Base-by-base conservation (phyloP, 1,140 invertebrate genomes). In the Brachionus calyciflorus region DNA sequence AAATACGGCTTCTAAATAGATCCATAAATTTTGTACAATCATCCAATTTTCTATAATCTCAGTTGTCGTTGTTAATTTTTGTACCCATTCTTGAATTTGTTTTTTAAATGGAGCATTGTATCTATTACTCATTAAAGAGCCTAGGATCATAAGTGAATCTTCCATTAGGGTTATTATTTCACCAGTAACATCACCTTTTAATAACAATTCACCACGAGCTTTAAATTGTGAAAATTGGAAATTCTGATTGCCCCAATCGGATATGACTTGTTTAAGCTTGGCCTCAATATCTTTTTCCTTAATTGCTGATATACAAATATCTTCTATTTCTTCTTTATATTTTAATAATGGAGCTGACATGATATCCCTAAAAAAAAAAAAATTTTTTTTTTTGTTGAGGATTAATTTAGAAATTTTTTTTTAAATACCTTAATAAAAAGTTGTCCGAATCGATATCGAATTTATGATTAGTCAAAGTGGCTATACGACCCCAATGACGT, bases 211-310 rank as follows among this genome's bases (percentile, higher is more conserved):
- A 6, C 94, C 94, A 17, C 94, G 87, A 82, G 93, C 94, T 83
- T 98, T 98, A 81, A 97, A 98, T 3, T 90, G 91, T 87, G 93
- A 90, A 83, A 98, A 98, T 2, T 93, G 94, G 53, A 98, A 86
- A 81, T 94, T 92, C 80, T 96, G 92, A 0, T 91, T 89, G 0
- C 92, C 92, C 94, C 95, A 98, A 83, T 96, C 94, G 82, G 93
- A 95, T 3, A 94, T 93, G 0, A 98, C 94, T 84, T 93, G 91
- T 65, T 94, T 88, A 19, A 98, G 83, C 83, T 98, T 98, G 0
- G 93, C 93, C 86, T 97, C 95, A 80, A 97, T 98, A 81, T 98
- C 95, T 81, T 96, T 93, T 83, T 98, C 94, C 86, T 97, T 98
- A 89, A 96, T 92, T 0, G 94, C 94, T 44, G 94, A 96, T 83